Base-by-base conservation (phyloP, 1,140 invertebrate species). In the Orius insidiosus region DNA sequence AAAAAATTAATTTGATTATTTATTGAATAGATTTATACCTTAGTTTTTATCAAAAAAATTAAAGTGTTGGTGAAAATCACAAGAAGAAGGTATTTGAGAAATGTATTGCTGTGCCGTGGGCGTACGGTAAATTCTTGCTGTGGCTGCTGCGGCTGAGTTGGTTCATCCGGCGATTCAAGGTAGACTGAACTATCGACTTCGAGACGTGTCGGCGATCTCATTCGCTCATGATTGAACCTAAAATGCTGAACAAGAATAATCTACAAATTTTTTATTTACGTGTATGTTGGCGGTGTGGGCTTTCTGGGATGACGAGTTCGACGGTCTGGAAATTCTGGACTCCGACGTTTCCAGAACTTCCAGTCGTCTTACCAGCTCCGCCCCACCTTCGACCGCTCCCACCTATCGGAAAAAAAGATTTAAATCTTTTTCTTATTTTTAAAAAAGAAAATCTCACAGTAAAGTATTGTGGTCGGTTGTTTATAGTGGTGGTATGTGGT, bases 381-480 rank as follows among this genome's bases (percentile, higher is more conserved):
- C 39, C 39, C 39, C 39, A 41, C 24, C 39, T 41, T 11, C 39
- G 39, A 6, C 39, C 39, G 14, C 39, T 41, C 24, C 39, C 39
- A 41, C 39, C 39, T 41, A 19, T 6, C 6, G n/a, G n/a, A n/a
- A n/a, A n/a, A n/a, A n/a, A n/a, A n/a, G n/a, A n/a, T n/a, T n/a
- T n/a, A n/a, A n/a, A n/a, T n/a, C n/a, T n/a, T n/a, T n/a, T n/a
- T n/a, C n/a, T n/a, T n/a, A n/a, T n/a, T n/a, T n/a, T n/a, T n/a
- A n/a, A n/a, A n/a, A n/a, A n/a, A n/a, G n/a, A n/a, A n/a, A n/a
- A n/a, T n/a, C n/a, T 41, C 18, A 41, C 39, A 41, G 39, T 41
- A 41, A 19, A 41, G 39, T 41, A 41, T 41, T 41, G 39, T 41
- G 39, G 39, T 18, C 5, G 39, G 39, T 19, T 41, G 39, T 41